A percentile compares a stretch with the other conserved stretches of the same genome.
Conservation (phyloP, 2,888 invertebrate species). For the Nesidiocoris tenuis region DNA sequence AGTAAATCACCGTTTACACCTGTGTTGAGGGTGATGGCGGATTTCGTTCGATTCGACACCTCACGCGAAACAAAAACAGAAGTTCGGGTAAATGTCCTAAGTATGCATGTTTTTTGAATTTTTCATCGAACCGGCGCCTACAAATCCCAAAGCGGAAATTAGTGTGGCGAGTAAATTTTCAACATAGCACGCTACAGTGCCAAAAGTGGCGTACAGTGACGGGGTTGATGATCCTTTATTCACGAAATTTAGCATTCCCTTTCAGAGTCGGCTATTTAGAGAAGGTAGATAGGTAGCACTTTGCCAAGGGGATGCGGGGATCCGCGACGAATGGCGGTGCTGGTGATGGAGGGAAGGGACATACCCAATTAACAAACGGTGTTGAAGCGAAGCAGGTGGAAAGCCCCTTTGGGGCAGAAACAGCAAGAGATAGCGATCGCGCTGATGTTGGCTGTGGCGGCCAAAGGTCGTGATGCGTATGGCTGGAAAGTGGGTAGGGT, state of each 20-base stretch:
- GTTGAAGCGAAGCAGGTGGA: constrained; percentile 41
- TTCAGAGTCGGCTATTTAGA: constrained; percentile 23
- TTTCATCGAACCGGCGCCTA: too few relatives aligned
- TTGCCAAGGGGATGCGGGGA: not conserved
- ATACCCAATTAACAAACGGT: constrained; percentile 41
- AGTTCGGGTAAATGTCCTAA: too few relatives aligned
- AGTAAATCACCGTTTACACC: too few relatives aligned
- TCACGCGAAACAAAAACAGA: too few relatives aligned
- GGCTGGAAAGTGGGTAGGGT: constrained; percentile 1
- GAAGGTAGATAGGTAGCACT: not conserved
- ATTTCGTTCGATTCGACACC: too few relatives aligned
- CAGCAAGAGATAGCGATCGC: not conserved
- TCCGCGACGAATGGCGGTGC: constrained; percentile 9
- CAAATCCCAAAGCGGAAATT: too few relatives aligned
- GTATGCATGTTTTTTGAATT: too few relatives aligned
- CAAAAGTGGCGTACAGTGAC: not conserved
- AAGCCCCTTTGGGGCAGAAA: constrained; percentile 23
- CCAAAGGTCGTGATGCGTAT: not conserved
- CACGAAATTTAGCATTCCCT: constrained; percentile 34
- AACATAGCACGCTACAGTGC: not conserved
- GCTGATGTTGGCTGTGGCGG: not conserved
- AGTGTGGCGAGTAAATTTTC: too few relatives aligned
- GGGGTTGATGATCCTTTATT: constrained; percentile 18
- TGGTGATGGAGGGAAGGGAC: not conserved
- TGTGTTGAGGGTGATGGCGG: too few relatives aligned